Evolutionary conservation across 2,888 invertebrate genomes (phyloP).

Genomic region (Nymphalis urticae): DNA sequence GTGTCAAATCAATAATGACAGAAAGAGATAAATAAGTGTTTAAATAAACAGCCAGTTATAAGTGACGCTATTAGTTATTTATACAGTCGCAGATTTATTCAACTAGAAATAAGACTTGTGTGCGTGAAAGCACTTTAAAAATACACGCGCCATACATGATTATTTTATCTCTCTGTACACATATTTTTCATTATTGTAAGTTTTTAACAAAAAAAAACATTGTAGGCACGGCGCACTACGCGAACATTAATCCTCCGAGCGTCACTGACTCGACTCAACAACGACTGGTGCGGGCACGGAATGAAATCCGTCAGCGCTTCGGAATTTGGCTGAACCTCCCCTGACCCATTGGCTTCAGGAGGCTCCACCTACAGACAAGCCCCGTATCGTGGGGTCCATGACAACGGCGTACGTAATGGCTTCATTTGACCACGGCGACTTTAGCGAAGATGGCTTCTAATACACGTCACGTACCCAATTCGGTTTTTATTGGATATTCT

Average conservation of each 20-base stretch:
- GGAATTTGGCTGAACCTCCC: slow-evolving; percentile 73
- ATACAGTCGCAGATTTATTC: too few species aligned
- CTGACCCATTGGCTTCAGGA: slow-evolving; percentile 25
- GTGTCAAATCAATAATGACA: too few species aligned
- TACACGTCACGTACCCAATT: slow-evolving; percentile 8
- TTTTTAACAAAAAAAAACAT: too few species aligned
- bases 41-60: too few species aligned
- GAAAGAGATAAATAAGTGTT: too few species aligned
- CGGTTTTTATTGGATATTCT: slow-evolving; percentile 13
- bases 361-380: slow-evolving; percentile 27
- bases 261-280: slow-evolving; percentile 85
- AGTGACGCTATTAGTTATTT: too few species aligned
- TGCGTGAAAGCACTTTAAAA: slow-evolving; percentile 77
- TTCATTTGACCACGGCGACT: slow-evolving; percentile 15
- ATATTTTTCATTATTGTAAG: slow-evolving; percentile 69
- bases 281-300: slow-evolving; percentile 81
- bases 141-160: too few species aligned
- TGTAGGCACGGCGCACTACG: slow-evolving; percentile 95
- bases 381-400: slow-evolving; percentile 25
- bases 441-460: slow-evolving; percentile 11
- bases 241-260: slow-evolving; percentile 92
- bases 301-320: slow-evolving; percentile 82
- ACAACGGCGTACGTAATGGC: slow-evolving; percentile 23
- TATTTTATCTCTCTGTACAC: slow-evolving; percentile 85
- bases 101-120: too few species aligned